These are phyloP conservation scores for Bradypus variegatus DNA, from an alignment of 2,797 vertebrate species.

Conservation along the genomic window DNA sequence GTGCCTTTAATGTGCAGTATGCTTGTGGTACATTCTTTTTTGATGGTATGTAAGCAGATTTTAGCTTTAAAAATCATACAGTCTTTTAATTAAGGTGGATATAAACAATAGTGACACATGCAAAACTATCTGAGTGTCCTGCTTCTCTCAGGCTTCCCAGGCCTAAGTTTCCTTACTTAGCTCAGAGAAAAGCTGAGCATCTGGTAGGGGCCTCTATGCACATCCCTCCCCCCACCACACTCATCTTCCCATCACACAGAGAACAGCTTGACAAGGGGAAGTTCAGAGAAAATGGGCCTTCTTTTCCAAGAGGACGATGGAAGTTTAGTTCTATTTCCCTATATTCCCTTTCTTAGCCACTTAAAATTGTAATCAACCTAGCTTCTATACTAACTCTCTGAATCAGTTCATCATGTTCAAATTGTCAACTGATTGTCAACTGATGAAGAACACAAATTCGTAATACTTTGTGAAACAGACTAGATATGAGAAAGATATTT, in stretches of 20 bases:
- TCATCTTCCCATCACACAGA: background rate
- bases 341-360: constrained; percentile 36
- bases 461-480: constrained; percentile 50
- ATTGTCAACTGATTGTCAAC: constrained; percentile 43
- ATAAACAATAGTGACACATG: background rate
- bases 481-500: constrained; percentile 38
- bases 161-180: background rate
- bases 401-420: constrained; percentile 40
- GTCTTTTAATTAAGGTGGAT: background rate
- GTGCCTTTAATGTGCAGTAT: background rate
- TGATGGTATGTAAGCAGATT: background rate
- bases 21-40: background rate
- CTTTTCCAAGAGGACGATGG: constrained; percentile 48
- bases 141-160: background rate
- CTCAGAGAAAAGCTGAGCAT: background rate
- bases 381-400: background rate
- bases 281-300: background rate
- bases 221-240: accelerated
- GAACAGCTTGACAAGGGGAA: background rate
- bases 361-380: constrained; percentile 37
- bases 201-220: background rate
- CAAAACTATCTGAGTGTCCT: background rate
- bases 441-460: constrained; percentile 47
- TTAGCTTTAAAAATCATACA: background rate
- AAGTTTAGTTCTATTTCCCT: constrained; percentile 22